Evolutionary conservation across 2,888 invertebrate species (phyloP), one percentile per base, ranked within the genome.

Genomic region (Tupiocoris notatus): DNA sequence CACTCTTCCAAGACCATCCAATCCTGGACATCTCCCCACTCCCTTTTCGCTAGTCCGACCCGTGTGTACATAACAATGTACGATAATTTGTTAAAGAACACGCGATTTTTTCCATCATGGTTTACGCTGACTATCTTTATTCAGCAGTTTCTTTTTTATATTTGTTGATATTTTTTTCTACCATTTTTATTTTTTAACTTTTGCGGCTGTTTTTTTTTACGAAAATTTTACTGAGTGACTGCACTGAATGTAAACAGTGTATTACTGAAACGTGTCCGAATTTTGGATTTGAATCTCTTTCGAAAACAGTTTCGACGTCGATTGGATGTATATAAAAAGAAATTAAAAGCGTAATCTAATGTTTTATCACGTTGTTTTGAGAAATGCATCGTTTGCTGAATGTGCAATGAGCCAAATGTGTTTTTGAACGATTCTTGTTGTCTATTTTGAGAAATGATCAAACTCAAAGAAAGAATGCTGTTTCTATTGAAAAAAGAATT

Each of bases 81-180:
- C 24, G 3, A 2, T 21, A 17, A 7, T 63, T 63, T 22, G 9
- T 64, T 24, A 39, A n/a, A 24, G 39, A 20, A 16, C 21, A n/a
- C 12, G 21, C 39, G 21, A 25, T 39, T 16, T 39, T 24, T n/a
- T 21, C 24, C 16, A 65, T 17, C 24, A 64, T 18, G 17, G 21
- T 63, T n/a, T 63, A 63, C 23, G 63, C n/a, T n/a, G n/a, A n/a
- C n/a, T 63, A 22, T 63, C 25, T 63, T 63, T 23, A 18, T 20
- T 22, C 63, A 22, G 25, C 25, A 17, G 17, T n/a, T n/a, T n/a
- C n/a, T n/a, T n/a, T n/a, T n/a, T n/a, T n/a, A n/a, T n/a, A n/a
- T n/a, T n/a, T n/a, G n/a, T n/a, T n/a, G n/a, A n/a, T n/a, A n/a
- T n/a, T n/a, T n/a, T n/a, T n/a, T n/a, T n/a, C n/a, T n/a, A n/a